Evolutionary conservation across 2,797 vertebrate species (phyloP), one percentile per base, ranked within the genome.

Genomic region (Manis javanica): DNA sequence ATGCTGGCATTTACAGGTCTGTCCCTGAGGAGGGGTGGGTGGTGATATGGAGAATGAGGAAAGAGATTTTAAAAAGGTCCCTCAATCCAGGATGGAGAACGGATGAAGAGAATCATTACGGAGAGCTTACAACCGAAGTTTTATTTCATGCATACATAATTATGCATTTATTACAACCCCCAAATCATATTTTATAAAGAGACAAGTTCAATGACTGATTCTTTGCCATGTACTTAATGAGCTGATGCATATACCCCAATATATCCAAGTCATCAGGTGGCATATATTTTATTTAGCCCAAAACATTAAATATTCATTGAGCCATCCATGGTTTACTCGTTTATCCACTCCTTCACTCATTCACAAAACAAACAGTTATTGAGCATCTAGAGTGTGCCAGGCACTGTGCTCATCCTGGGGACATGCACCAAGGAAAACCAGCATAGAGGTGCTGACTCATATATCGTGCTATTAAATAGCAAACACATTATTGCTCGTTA

Each of bases 241-340:
- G 71, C 81, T 95, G 94, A 53, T 84, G 39, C 7, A 26, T 84
- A 61, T 55, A 91, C 79, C 86, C 92, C 61, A 51, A 66, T 51
- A 68, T 79, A 95, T 85, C 92, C 92, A 68, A 97, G 96, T 97
- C 93, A 95, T 97, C 97, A 98, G 95, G 87, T 97, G 97, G 96
- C 82, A 86, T 92, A 97, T 97, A 95, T 97, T 97, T 98, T 97
- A 97, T 98, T 97, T 95, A 97, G 86, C 75, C 83, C 34, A 42
- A 66, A 68, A 96, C 59, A 95, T 97, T 92, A 95, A 97, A 61
- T 95, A 97, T 97, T 97, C 72, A 96, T 88, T 4, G 74, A 96
- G 49, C n/a, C 4, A 37, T 88, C 69, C 1, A 1, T 29, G 9
- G n/a, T 13, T 79, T 74, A 83, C 69, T 59, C 84, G 51, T 55